Evolutionary conservation across 2,888 invertebrate species (phyloP).

Genomic region (Cosmorhoe ocellata): DNA sequence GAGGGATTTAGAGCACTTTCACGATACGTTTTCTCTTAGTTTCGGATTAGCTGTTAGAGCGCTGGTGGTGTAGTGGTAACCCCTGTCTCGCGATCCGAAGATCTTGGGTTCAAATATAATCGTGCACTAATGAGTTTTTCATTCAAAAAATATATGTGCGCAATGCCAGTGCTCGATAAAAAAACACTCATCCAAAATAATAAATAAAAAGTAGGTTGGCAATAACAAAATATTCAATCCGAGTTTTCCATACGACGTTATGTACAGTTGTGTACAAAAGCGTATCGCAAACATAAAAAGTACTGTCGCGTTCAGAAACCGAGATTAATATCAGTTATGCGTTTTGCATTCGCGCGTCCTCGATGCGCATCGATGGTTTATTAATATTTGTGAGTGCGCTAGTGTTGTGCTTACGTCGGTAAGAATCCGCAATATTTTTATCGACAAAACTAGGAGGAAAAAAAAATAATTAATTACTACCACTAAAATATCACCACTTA

Average conservation of each 20-base stretch:
- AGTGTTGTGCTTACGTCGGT: slow-evolving; percentile 10
- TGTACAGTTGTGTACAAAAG: slow-evolving; percentile 19
- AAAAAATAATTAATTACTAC: no score
- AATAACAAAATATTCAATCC: slow-evolving; percentile 3
- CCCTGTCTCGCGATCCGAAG: no score
- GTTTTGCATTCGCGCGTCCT: slow-evolving; percentile 27
- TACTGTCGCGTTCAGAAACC: slow-evolving; percentile 21
- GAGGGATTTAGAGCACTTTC: slow-evolving; percentile 16
- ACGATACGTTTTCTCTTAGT: slow-evolving; percentile 2
- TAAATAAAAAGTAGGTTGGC: no score
- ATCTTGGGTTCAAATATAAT: no score
- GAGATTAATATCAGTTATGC: slow-evolving; percentile 28
- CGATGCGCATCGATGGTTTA: slow-evolving; percentile 38
- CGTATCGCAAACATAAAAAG: slow-evolving; percentile 22
- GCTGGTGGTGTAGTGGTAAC: no score
- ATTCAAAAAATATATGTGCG: no score
- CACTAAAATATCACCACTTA: no score
- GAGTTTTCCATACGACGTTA: neutral
- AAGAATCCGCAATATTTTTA: no score
- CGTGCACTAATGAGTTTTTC: no score
- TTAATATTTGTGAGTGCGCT: slow-evolving; percentile 41
- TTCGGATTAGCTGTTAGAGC: slow-evolving; percentile 1
- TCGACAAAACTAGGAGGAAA: neutral
- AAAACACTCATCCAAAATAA: no score
- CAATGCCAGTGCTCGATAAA: no score